Evolutionary conservation across 2,113 vertebrate genomes (phyloP).

Genomic region (Limnothrissa miodon): DNA sequence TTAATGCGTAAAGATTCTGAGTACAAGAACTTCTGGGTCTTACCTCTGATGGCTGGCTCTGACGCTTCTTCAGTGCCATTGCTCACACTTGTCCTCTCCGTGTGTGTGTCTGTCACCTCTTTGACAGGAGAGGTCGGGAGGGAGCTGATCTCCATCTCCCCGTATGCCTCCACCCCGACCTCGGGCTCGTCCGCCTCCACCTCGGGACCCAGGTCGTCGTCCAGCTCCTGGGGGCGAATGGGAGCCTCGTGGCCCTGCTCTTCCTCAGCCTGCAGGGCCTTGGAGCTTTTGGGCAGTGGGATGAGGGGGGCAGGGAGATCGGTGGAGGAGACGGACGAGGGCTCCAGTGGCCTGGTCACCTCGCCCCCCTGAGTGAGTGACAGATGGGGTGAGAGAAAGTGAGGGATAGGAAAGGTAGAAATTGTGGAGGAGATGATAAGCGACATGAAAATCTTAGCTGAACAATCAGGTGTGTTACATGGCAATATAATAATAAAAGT

Average conservation of each 20-base stretch:
- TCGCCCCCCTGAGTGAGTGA: slow-evolving; percentile 72
- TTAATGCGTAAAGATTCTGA: no score
- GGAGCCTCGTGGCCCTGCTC: slow-evolving; percentile 69
- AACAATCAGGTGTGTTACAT: no score
- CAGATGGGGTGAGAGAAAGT: neutral
- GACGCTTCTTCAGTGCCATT: slow-evolving; percentile 49
- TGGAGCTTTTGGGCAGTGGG: slow-evolving; percentile 69
- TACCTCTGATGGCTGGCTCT: neutral
- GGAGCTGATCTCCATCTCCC: slow-evolving; percentile 59
- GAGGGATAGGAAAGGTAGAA: neutral
- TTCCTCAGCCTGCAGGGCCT: slow-evolving; percentile 65
- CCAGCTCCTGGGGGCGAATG: slow-evolving; percentile 69
- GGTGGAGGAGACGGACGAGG: slow-evolving; percentile 43
- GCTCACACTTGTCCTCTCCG: slow-evolving; percentile 25
- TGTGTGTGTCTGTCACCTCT: slow-evolving; percentile 38
- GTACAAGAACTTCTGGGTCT: neutral
- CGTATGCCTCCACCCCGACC: slow-evolving; percentile 67
- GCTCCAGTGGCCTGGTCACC: slow-evolving; percentile 68
- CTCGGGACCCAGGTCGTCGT: slow-evolving; percentile 67
- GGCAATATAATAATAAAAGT: neutral
- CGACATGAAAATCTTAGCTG: no score
- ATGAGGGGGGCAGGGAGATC: slow-evolving; percentile 80
- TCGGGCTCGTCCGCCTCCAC: slow-evolving; percentile 70
- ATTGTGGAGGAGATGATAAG: neutral
- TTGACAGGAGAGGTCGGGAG: slow-evolving; percentile 24